Base-by-base conservation (phyloP, 2,797 vertebrate genomes). In the Nyctalus aviator region DNA sequence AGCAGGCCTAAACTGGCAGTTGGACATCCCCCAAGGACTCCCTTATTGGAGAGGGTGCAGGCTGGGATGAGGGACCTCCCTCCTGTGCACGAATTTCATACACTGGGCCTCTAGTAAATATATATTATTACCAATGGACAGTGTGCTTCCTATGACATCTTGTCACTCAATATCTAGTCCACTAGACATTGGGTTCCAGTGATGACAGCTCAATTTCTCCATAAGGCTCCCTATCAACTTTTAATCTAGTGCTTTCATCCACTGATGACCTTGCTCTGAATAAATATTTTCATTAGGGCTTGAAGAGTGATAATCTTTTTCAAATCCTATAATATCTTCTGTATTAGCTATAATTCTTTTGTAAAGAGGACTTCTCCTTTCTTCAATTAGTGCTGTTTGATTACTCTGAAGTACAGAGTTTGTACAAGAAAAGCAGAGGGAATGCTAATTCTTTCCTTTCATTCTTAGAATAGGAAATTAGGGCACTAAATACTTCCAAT, bases 371-470 rank as follows among this genome's bases (percentile, higher is more conserved):
- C 83, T 66, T 64, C 23, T 77, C n/a, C 57, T 75, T 81, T 59
- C 57, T 90, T 72, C 57, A 91, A 35, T 75, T 86, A 92, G 59
- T 66, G 44, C 64, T 76, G 3, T 73, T 69, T 84, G 77, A 25
- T 53, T 95, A 88, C 41, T 50, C 41, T 73, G 72, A 87, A 79
- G 59, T 23, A 15, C 8, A 71, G 4, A 68, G 64, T 32, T 32
- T 37, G 23, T 79, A 25, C 21, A 79, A 37, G 64, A 90, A 53
- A 66, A 12, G 82, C 32, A 77, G 78, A 77, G 77, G 15, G 64
- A 82, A 72, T 69, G 25, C 3, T 35, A 76, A 72, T 87, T 71
- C 59, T 68, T 77, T 72, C 57, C 44, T 90, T 94, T 69, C 59
- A 25, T 55, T 59, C 89, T 91, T 59, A 71, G 68, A 66, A 48